phyloP scores from a whole-genome alignment of 2,888 invertebrate genomes.

The Agriopis aurantiaria region DNA sequence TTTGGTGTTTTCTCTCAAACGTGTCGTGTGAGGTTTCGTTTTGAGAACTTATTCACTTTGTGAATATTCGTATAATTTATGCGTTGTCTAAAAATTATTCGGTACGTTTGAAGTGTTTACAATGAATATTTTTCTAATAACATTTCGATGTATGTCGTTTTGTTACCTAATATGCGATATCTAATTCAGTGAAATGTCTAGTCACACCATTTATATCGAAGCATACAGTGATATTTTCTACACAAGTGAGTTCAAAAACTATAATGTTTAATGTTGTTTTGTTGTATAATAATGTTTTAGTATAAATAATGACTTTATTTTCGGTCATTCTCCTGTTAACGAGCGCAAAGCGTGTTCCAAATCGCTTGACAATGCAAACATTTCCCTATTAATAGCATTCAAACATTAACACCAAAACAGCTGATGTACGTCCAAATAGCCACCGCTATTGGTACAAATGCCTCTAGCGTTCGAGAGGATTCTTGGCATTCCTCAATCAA shows the following conservation, averaged over 20 bases:
- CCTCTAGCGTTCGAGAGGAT: background rate
- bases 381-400: constrained; percentile 16
- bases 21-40: constrained; percentile 6
- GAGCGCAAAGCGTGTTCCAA: constrained; percentile 18
- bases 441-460: constrained; percentile 8
- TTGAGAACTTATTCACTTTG: background rate
- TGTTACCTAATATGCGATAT: background rate
- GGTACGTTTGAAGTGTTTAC: constrained; percentile 1
- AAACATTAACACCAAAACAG: constrained; percentile 29
- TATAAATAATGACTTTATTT: constrained; percentile 8
- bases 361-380: constrained; percentile 28
- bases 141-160: background rate
- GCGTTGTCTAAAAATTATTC: background rate
- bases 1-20: constrained; percentile 37
- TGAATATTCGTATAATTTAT: background rate
- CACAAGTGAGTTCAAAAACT: background rate
- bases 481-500: constrained; percentile 12
- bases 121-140: background rate
- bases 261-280: too few relatives aligned
- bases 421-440: constrained; percentile 20
- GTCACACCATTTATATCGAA: background rate
- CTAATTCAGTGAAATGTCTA: background rate
- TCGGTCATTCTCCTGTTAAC: constrained; percentile 29
- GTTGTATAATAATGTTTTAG: background rate
- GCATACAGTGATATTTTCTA: background rate